Evolutionary conservation across 1,140 invertebrate genomes (phyloP).

Genomic region (Oncopeltus fasciatus): DNA sequence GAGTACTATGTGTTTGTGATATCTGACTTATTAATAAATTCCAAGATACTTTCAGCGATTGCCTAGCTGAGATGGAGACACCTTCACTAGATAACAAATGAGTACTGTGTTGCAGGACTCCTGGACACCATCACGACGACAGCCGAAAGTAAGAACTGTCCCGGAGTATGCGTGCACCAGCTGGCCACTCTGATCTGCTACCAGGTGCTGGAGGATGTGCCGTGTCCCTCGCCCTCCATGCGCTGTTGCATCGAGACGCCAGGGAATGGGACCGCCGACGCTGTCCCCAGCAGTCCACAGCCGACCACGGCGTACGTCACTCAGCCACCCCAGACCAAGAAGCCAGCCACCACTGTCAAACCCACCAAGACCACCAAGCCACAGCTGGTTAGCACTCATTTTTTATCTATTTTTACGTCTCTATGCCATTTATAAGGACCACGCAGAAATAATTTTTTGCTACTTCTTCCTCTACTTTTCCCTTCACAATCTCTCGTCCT

Average conservation of each 20-base stretch:
- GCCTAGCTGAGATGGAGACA: too few species aligned
- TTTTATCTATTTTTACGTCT: too few species aligned
- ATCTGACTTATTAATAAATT: too few species aligned
- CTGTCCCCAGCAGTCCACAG: constrained; percentile 29
- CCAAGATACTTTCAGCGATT: too few species aligned
- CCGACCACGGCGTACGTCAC: constrained; percentile 12
- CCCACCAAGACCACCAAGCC: not conserved
- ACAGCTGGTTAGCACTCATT: not conserved
- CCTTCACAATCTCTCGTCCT: too few species aligned
- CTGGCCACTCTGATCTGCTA: constrained; percentile 68
- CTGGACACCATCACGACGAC: constrained; percentile 69
- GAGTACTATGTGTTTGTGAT: too few species aligned
- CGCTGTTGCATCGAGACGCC: constrained; percentile 64
- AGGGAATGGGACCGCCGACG: too few species aligned
- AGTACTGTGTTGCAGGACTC: constrained; percentile 41
- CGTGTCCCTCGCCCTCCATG: constrained; percentile 60
- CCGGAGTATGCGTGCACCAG: constrained; percentile 69
- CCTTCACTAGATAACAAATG: not conserved
- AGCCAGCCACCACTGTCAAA: not conserved
- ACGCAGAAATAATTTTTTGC: too few species aligned
- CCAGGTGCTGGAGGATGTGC: constrained; percentile 63
- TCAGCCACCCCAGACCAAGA: not conserved
- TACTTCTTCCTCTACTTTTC: too few species aligned
- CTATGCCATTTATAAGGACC: constrained; percentile 16
- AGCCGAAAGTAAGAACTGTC: constrained; percentile 65